A percentile compares a stretch with the other conserved stretches of the same genome.
Conservation (phyloP, 2,113 vertebrate genomes). For the Rhinichthys klamathensis region DNA sequence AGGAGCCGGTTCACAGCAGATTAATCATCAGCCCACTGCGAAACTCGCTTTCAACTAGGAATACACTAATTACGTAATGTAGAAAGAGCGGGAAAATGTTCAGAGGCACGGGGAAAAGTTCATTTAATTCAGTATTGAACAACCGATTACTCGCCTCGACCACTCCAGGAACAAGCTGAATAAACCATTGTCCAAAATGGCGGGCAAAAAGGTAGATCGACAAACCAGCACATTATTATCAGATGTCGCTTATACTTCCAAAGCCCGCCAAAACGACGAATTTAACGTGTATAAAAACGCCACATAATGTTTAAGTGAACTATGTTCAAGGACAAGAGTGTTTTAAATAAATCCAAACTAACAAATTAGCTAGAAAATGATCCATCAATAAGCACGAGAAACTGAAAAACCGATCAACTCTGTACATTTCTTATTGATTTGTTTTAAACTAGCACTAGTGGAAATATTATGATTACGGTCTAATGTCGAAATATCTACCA, state of each 20-base stretch:
- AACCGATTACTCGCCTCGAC: conserved; percentile 1
- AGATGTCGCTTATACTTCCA: not conserved
- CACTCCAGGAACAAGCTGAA: not conserved
- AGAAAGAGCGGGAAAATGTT: not conserved
- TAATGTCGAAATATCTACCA: not conserved
- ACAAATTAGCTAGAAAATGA: not conserved
- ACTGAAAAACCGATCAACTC: not conserved
- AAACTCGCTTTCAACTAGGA: not conserved
- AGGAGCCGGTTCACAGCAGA: not conserved
- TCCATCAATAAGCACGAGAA: not conserved
- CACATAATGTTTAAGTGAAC: not conserved
- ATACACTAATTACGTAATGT: not conserved
- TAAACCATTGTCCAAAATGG: conserved; percentile 59
- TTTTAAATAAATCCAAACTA: not conserved
- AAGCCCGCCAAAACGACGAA: not conserved
- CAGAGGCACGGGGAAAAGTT: not conserved
- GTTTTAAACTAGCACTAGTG: not conserved
- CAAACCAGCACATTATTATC: not conserved
- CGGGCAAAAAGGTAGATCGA: conserved; percentile 43
- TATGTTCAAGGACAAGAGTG: not conserved
- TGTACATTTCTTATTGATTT: not conserved
- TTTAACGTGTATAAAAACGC: not conserved
- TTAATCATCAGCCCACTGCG: not conserved
- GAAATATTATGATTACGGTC: not conserved
- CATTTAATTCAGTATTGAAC: not conserved